Conservation (phyloP, 1,140 invertebrate species). For the Drosophila seguyi region DNA sequence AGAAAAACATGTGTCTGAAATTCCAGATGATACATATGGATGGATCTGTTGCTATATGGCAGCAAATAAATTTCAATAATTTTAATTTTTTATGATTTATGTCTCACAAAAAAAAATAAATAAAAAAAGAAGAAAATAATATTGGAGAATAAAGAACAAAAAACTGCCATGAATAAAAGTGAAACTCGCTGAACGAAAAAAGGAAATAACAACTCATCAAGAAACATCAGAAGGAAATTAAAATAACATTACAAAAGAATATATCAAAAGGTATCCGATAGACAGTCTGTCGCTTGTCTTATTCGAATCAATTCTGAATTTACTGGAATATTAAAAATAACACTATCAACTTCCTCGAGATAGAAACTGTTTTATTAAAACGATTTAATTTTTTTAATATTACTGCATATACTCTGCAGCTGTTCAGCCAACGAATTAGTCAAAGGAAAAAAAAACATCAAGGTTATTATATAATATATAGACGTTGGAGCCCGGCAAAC, state of each 20-base stretch:
- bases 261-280: background rate
- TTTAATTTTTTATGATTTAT: conserved; percentile 41
- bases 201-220: conserved; percentile 44
- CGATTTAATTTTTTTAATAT: conserved; percentile 5
- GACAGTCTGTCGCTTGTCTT: conserved; percentile 2
- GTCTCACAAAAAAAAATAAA: background rate
- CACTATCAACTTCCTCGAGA: conserved; percentile 52
- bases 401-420: conserved; percentile 68
- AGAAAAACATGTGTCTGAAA: conserved; percentile 24
- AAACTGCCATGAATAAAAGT: conserved; percentile 54
- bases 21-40: conserved; percentile 17
- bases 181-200: conserved; percentile 55
- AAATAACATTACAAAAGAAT: background rate
- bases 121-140: conserved; percentile 6
- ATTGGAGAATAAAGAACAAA: conserved; percentile 50
- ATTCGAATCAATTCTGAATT: background rate
- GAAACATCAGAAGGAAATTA: background rate
- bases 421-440: conserved; percentile 47
- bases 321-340: background rate
- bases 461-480: conserved; percentile 68
- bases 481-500: conserved; percentile 23
- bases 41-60: conserved; percentile 24
- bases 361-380: no score
- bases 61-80: conserved; percentile 61
- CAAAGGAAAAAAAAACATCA: conserved; percentile 60